These are phyloP conservation scores for Conchocele bisecta DNA, from an alignment of 2,888 invertebrate genomes.

Conservation along the genomic window DNA sequence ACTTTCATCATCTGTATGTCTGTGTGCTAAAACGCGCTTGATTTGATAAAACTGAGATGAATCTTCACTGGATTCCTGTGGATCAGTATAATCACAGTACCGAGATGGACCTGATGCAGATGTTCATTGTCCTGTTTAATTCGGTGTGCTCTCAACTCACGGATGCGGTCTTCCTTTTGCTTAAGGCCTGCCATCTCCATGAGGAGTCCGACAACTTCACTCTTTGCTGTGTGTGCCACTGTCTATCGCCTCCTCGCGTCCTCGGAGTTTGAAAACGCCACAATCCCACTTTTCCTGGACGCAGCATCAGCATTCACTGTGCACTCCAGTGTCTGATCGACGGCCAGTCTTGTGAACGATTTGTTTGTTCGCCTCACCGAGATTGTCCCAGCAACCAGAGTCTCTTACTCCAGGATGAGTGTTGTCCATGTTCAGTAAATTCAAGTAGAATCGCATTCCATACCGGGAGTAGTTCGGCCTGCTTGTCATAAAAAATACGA, in stretches of 20 bases:
- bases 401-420: not conserved
- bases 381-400: slow-evolving; percentile 9
- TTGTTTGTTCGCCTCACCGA: not conserved
- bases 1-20: no score
- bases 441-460: slow-evolving; percentile 48
- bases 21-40: no score
- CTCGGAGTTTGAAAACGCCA: not conserved
- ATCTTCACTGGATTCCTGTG: no score
- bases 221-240: not conserved
- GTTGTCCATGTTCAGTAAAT: slow-evolving; percentile 56
- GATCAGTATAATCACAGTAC: no score
- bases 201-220: no score
- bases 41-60: no score
- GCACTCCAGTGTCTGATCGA: slow-evolving; percentile 15
- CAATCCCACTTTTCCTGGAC: slow-evolving; percentile 18
- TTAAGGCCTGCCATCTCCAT: no score
- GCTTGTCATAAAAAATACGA: no score
- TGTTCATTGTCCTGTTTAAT: no score
- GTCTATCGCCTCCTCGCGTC: slow-evolving; percentile 14
- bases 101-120: no score
- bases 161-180: no score
- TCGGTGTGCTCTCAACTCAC: no score
- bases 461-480: slow-evolving; percentile 56
- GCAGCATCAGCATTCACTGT: slow-evolving; percentile 33
- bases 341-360: slow-evolving; percentile 12